Evolutionary conservation across 53 echinoderm and acorn worm genomes (phyloP).

Genomic region (Patiria pectinifera): DNA sequence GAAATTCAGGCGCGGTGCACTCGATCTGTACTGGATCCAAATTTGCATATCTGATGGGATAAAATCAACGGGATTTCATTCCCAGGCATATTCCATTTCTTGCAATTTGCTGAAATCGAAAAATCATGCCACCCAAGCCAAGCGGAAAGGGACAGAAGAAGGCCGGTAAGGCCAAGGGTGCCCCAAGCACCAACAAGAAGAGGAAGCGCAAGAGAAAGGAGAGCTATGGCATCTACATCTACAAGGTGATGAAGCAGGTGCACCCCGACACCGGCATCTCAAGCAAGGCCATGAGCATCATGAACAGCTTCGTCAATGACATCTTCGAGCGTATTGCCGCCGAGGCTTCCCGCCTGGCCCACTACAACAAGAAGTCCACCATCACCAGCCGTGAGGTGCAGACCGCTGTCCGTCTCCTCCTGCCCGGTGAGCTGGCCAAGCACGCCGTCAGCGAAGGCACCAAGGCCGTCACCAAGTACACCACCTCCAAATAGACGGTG

Average conservation of each 20-base stretch:
- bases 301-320: constrained; percentile 95
- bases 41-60: constrained; percentile 37
- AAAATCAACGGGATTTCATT: background rate
- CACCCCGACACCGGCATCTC: constrained; percentile 94
- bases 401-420: constrained; percentile 86
- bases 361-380: constrained; percentile 92
- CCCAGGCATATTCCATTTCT: background rate
- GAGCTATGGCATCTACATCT: constrained; percentile 91
- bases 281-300: constrained; percentile 65
- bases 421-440: constrained; percentile 87
- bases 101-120: background rate
- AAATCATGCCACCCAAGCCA: constrained; percentile 84
- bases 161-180: constrained; percentile 81
- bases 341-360: constrained; percentile 73
- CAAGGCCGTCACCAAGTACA: constrained; percentile 92
- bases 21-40: background rate
- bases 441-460: constrained; percentile 87
- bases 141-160: constrained; percentile 86
- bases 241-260: constrained; percentile 92
- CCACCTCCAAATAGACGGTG: constrained; percentile 56
- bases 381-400: constrained; percentile 81
- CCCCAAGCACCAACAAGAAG: constrained; percentile 58
- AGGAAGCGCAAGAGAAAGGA: constrained; percentile 70
- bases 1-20: background rate
- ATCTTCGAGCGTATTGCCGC: constrained; percentile 78